Evolutionary conservation across 2,797 vertebrate species (phyloP), one percentile per base, ranked within the genome.

Genomic region (Cichlasoma orientale): DNA sequence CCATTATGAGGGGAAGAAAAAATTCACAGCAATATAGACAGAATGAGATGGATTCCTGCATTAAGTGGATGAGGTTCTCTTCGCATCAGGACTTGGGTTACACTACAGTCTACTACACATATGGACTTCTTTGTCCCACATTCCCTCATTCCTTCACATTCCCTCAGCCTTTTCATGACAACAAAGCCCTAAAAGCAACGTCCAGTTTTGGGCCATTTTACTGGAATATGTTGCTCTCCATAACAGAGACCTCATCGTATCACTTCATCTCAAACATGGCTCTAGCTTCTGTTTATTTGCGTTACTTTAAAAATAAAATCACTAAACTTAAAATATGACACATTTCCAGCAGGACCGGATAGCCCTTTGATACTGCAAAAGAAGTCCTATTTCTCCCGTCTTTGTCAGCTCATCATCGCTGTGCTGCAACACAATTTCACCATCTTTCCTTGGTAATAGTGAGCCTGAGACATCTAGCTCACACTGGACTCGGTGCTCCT

Each of bases 1-100:
- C 95, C 88, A 93, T 94, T 93, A 91, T 84, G 84, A 90, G 76
- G 79, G 75, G 75, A 27, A 31, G 89, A 75, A 77, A 83, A 90
- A 92, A 92, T 92, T 87, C 87, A 84, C 78, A 84, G 84, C 88
- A 90, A 94, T 95, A 92, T 92, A 93, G 92, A 91, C 88, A 88
- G 93, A 94, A 93, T 88, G 87, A 88, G 86, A 93, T 88, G 91
- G 92, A 95, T 95, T 95, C 94, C 93, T 94, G 92, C 92, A 94
- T 94, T 94, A 90, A 93, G 89, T 92, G 92, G 90, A 92, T 91
- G 93, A 94, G 93, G 92, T 93, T 94, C 92, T 92, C 81, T 77
- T 87, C 82, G 75, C 90, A 86, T 70, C 84, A 86, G 91, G 91
- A 93, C 87, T 92, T 91, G 91, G 90, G 92, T 92, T 94, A 90